Evolutionary conservation across 2,888 invertebrate genomes (phyloP).

Genomic region (Sesamia inferens): DNA sequence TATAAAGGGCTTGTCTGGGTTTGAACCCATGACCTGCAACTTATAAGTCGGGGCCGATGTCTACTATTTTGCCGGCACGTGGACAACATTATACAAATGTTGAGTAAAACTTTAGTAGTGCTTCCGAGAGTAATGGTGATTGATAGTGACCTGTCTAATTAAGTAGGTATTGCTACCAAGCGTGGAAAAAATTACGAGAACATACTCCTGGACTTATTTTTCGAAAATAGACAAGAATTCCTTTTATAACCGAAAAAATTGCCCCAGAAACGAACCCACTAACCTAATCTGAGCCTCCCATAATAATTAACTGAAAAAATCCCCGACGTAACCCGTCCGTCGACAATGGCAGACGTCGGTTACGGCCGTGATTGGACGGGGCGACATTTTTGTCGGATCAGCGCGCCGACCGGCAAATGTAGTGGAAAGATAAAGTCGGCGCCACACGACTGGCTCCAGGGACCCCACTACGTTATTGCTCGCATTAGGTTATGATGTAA

Average conservation of each 20-base stretch:
- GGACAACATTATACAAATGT: no score
- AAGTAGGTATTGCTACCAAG: neutral
- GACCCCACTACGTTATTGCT: constrained; percentile 59
- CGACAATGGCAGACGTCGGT: constrained; percentile 60
- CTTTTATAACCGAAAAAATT: constrained; percentile 23
- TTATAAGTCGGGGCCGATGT: no score
- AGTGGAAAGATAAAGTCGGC: constrained; percentile 68
- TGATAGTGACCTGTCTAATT: neutral
- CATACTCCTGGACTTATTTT: neutral
- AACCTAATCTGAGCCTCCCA: constrained; percentile 43
- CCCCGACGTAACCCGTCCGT: constrained; percentile 47
- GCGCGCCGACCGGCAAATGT: constrained; percentile 66
- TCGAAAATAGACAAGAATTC: constrained; percentile 4
- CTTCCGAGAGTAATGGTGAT: neutral
- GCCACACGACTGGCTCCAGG: constrained; percentile 64
- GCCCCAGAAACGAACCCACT: constrained; percentile 5
- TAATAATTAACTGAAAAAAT: constrained; percentile 62
- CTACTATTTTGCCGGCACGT: no score
- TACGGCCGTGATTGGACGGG: constrained; percentile 60
- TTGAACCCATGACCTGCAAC: no score
- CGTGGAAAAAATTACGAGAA: neutral
- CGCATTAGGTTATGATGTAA: constrained; percentile 58
- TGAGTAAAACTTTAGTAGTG: neutral
- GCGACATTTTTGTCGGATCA: constrained; percentile 68
- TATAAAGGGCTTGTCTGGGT: no score